Conservation (phyloP, 2,113 vertebrate genomes). For the Otus sunia region DNA sequence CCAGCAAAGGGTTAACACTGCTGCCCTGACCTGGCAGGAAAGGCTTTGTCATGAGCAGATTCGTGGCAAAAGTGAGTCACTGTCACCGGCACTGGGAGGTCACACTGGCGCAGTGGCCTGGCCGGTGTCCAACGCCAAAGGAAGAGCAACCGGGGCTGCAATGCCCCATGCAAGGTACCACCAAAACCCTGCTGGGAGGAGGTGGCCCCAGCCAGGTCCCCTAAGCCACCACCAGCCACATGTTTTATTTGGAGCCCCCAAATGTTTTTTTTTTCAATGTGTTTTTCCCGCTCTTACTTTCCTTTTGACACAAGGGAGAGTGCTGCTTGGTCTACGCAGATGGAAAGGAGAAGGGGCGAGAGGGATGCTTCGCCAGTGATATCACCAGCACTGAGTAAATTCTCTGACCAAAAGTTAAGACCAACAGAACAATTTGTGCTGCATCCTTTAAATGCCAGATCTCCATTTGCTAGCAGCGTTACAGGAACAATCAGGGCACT, state of each 20-base stretch:
- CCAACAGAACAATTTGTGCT: constrained; percentile 34
- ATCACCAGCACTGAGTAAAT: constrained; percentile 38
- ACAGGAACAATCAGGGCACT: constrained; percentile 41
- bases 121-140: rapidly evolving
- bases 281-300: neutral
- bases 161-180: neutral
- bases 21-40: neutral
- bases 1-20: neutral
- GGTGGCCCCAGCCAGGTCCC: neutral
- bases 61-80: neutral
- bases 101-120: rapidly evolving
- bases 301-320: rapidly evolving
- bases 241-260: neutral
- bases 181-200: rapidly evolving
- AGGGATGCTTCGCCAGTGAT: constrained; percentile 50
- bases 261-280: rapidly evolving
- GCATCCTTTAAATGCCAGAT: constrained; percentile 44
- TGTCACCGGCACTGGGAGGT: rapidly evolving
- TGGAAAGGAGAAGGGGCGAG: neutral
- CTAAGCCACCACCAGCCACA: rapidly evolving
- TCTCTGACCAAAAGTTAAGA: constrained; percentile 24
- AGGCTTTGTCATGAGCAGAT: neutral
- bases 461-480: neutral
- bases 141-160: neutral
- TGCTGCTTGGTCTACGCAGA: rapidly evolving